Percentiles rank a stretch among this genome's conserved stretches.
Evolutionary conservation across 2,797 vertebrate genomes (phyloP).

Genomic region (Onychomys leucogaster): DNA sequence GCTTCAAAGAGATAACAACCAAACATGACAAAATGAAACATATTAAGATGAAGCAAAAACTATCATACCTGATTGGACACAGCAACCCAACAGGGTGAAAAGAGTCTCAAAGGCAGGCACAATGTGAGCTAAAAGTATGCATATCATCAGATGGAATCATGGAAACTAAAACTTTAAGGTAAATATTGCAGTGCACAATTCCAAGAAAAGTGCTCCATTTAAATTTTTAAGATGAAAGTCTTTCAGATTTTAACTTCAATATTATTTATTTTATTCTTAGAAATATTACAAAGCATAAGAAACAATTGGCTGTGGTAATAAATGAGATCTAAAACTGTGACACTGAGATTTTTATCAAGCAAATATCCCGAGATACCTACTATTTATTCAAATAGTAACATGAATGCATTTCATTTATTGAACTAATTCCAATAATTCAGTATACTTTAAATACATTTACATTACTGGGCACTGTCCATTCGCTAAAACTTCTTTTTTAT

Average conservation of each 20-base stretch:
- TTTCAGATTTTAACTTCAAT: neutral
- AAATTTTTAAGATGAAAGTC: neutral
- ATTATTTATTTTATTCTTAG: conserved; percentile 29
- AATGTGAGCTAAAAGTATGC: neutral
- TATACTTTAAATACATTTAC: neutral
- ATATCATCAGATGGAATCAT: neutral
- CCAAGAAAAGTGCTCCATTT: neutral
- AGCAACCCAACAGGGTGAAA: neutral
- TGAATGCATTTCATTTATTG: neutral
- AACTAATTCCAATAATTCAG: neutral
- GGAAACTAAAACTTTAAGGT: neutral
- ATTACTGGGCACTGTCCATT: neutral
- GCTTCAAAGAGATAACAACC: neutral
- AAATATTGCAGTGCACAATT: neutral
- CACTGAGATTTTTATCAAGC: neutral
- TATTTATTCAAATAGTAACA: neutral
- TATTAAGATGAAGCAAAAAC: neutral
- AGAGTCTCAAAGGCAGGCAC: neutral
- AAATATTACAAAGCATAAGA: neutral
- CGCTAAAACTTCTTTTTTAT: neutral
- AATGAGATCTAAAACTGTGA: neutral
- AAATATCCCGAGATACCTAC: neutral
- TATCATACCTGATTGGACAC: neutral
- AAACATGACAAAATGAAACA: neutral
- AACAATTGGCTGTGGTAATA: neutral